A percentile compares a stretch with the other conserved stretches of the same genome.
These are phyloP conservation scores for Eurystomus glaucurus DNA, from an alignment of 2,797 vertebrate species.

Conservation along the genomic window DNA sequence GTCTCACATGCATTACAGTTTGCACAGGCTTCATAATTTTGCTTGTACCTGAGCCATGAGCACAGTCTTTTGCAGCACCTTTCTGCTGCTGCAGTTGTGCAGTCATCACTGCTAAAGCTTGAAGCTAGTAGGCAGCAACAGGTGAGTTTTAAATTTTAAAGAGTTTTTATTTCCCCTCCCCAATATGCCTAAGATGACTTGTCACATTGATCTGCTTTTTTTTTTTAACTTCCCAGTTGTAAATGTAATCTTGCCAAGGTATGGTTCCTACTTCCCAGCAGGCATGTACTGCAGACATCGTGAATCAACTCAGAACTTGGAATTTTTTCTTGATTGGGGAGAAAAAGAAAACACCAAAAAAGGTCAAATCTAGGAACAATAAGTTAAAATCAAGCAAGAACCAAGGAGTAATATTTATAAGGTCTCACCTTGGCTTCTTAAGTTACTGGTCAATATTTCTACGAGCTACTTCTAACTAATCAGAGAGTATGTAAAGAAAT, in stretches of 20 bases:
- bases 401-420: background rate
- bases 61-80: background rate
- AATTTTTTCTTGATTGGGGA: background rate
- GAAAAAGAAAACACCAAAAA: background rate
- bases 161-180: background rate
- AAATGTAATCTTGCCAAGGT: background rate
- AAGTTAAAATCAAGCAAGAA: background rate
- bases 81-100: background rate
- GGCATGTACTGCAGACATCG: background rate
- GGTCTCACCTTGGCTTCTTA: background rate
- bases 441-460: background rate
- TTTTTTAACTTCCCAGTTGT: background rate
- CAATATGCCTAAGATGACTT: background rate
- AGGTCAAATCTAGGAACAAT: background rate
- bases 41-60: background rate
- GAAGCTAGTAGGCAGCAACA: background rate
- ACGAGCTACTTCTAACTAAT: background rate
- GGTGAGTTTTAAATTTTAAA: background rate
- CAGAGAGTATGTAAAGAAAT: background rate
- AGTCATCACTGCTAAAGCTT: background rate
- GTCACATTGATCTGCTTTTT: background rate
- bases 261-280: background rate
- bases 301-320: background rate
- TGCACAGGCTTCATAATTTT: background rate
- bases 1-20: fast-evolving